Evolutionary conservation across 1,140 invertebrate species (phyloP), one percentile per base, ranked within the genome.

Genomic region (Hypsibius dujardini): DNA sequence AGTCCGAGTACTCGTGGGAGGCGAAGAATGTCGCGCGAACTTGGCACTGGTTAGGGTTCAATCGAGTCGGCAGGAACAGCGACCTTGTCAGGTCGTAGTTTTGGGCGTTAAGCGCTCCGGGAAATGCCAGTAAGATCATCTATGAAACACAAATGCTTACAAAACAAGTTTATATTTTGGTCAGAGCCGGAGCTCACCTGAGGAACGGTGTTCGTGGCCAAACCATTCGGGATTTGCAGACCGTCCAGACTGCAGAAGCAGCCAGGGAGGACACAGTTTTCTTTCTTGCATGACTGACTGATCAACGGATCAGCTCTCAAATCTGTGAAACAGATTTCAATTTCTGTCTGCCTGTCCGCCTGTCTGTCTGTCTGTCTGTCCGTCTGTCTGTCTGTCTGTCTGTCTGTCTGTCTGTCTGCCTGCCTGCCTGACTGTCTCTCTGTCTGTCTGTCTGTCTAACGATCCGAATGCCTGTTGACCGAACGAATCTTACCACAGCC

Each of bases 181-280:
- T n/a, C n/a, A 28, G 28, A 28, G 28, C 28, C 28, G 28, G 28
- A 28, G 28, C 28, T 28, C 28, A 67, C 62, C 62, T 67, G 62
- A 50, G 28, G 72, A 59, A 75, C 75, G 72, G 78, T 76, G 2
- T 76, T 75, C 0, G 76, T 74, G 1, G 80, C 80, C 2, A 84
- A 71, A 74, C 82, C 81, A 42, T 80, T 81, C 7, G 83, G 83
- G 3, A 79, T 77, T 15, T 76, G 75, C 2, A 90, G 94, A 71
- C 90, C 92, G 74, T 94, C 91, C 72, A 88, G 87, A 7, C 90
- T 93, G 78, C 92, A 95, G 84, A 91, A 94, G 79, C 92, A 95
- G 76, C 94, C 90, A 1, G 91, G 92, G 1, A 94, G 80, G 7
- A 85, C 84, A 78, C 91, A 95, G 77, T 91, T 88, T 69, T 87